Percentiles rank a stretch among this genome's conserved stretches.
Evolutionary conservation across 30 jellyfish, hydroid and myxozoan species (phyloP).

Genomic region (Pelagia noctiluca): DNA sequence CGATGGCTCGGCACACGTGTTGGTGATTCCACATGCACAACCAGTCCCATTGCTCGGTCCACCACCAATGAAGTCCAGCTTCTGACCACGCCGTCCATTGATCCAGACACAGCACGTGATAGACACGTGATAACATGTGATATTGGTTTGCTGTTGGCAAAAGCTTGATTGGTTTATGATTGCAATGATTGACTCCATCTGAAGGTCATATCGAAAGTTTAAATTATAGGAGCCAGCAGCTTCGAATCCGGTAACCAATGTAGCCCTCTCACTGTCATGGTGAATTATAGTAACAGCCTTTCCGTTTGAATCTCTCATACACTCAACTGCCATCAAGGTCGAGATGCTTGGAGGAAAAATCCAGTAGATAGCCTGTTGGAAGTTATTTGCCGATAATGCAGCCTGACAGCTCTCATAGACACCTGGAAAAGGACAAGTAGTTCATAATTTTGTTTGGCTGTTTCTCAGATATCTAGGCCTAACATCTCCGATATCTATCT

Average conservation of each 20-base stretch:
- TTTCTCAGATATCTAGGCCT: no score
- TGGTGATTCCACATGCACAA: neutral
- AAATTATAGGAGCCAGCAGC: neutral
- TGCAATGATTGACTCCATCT: neutral
- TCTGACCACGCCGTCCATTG: neutral
- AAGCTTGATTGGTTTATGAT: neutral
- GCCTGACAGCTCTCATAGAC: no score
- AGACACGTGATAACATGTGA: neutral
- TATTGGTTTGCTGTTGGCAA: neutral
- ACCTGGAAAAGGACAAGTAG: no score
- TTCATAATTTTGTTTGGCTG: no score
- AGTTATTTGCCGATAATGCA: no score
- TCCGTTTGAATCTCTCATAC: neutral
- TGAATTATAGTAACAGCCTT: neutral
- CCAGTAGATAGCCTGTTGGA: no score
- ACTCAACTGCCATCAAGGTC: neutral
- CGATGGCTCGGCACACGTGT: neutral
- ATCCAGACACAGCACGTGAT: neutral
- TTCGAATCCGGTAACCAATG: neutral
- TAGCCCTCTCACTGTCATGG: neutral
- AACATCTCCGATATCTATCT: no score
- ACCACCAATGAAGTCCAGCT: neutral
- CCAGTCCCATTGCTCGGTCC: neutral
- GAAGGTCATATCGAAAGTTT: neutral
- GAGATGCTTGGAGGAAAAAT: no score